Conservation (phyloP, 2,797 vertebrate species). For the Triplophysa yarkandensis region DNA sequence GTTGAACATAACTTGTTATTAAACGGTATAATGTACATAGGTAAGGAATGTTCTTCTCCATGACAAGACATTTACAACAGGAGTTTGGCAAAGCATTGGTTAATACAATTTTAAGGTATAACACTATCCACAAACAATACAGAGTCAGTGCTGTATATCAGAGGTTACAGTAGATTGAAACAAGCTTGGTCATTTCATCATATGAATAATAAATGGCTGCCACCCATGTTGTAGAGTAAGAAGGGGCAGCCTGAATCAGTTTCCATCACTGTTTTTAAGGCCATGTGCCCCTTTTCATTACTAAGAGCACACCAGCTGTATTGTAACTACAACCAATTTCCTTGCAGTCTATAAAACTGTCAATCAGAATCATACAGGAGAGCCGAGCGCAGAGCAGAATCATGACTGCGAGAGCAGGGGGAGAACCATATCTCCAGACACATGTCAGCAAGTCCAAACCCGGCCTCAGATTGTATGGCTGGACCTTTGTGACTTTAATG, state of each 20-base stretch:
- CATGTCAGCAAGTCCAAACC: slow-evolving; percentile 72
- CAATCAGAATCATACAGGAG: slow-evolving; percentile 78
- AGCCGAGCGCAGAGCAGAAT: slow-evolving; percentile 54
- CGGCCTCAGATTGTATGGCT: slow-evolving; percentile 33
- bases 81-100: too few species aligned
- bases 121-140: slow-evolving; percentile 42
- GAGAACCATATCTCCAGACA: slow-evolving; percentile 61
- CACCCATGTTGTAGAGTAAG: slow-evolving; percentile 73
- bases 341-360: slow-evolving; percentile 85
- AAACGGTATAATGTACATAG: not conserved
- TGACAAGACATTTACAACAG: not conserved
- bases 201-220: slow-evolving; percentile 66
- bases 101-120: too few species aligned
- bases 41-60: not conserved
- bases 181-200: slow-evolving; percentile 31
- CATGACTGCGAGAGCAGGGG: slow-evolving; percentile 62
- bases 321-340: slow-evolving; percentile 85
- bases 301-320: slow-evolving; percentile 78
- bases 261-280: slow-evolving; percentile 69
- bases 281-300: slow-evolving; percentile 81
- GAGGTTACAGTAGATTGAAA: slow-evolving; percentile 43
- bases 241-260: slow-evolving; percentile 54
- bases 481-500: slow-evolving; percentile 35
- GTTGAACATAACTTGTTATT: too few species aligned
- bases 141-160: slow-evolving; percentile 13